phyloP scores from a whole-genome alignment of 2,888 invertebrate species.

The Plagodis dolabraria region DNA sequence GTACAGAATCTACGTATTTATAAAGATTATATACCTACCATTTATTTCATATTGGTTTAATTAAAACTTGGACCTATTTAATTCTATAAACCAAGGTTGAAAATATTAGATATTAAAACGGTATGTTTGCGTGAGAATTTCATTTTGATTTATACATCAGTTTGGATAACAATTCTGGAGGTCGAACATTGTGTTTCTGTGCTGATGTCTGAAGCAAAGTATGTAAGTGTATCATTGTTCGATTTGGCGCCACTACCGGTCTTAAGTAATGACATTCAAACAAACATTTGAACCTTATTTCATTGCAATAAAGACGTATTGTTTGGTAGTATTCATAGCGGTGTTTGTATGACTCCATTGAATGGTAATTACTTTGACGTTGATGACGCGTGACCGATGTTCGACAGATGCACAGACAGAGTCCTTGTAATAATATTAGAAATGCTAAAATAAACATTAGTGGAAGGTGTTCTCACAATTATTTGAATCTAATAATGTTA shows the following conservation, averaged over 20 bases:
- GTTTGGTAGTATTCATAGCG: slow-evolving; percentile 11
- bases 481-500: slow-evolving; percentile 9
- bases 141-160: slow-evolving; percentile 27
- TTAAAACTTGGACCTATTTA: background rate
- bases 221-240: slow-evolving; percentile 58
- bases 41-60: no score
- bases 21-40: no score
- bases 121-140: slow-evolving; percentile 31
- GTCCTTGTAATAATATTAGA: slow-evolving; percentile 57
- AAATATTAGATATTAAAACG: slow-evolving; percentile 18
- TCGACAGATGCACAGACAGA: slow-evolving; percentile 47
- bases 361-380: slow-evolving; percentile 62
- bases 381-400: slow-evolving; percentile 64
- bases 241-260: slow-evolving; percentile 30
- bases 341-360: slow-evolving; percentile 45
- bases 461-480: slow-evolving; percentile 40
- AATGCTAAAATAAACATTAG: slow-evolving; percentile 43
- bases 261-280: background rate
- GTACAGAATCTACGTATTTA: no score
- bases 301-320: slow-evolving; percentile 5
- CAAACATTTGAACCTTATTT: slow-evolving; percentile 10
- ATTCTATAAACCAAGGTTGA: slow-evolving; percentile 16
- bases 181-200: slow-evolving; percentile 67
- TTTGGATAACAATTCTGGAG: slow-evolving; percentile 48
- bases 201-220: slow-evolving; percentile 62